Percentiles rank a stretch among this genome's conserved stretches.
Evolutionary conservation across 2,888 invertebrate species (phyloP).

Genomic region (Venustoraphidia nigricollis): DNA sequence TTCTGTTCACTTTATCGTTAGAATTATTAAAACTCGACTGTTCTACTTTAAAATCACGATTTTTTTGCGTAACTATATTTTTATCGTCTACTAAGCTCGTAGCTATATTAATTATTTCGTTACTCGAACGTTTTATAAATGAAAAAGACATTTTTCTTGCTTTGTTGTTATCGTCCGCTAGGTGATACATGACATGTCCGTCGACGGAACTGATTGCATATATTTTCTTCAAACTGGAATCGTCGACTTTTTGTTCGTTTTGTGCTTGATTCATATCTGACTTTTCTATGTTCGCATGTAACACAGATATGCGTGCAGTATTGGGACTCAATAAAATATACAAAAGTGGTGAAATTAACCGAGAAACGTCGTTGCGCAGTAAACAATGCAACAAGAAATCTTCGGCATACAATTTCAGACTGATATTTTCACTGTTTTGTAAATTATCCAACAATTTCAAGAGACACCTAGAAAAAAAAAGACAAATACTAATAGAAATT

Average conservation of each 20-base stretch:
- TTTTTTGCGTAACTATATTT: slow-evolving; percentile 24
- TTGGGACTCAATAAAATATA: slow-evolving; percentile 60
- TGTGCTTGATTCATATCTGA: slow-evolving; percentile 20
- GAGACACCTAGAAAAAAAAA: slow-evolving; percentile 40
- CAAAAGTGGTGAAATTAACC: slow-evolving; percentile 63
- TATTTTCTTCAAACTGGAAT: slow-evolving; percentile 37
- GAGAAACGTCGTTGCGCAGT: slow-evolving; percentile 58
- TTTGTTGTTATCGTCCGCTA: slow-evolving; percentile 29
- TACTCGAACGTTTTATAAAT: slow-evolving; percentile 21
- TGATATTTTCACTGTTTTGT: slow-evolving; percentile 36
- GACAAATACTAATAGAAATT: no score
- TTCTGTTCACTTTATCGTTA: slow-evolving; percentile 15
- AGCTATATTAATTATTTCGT: slow-evolving; percentile 23
- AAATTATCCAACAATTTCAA: slow-evolving; percentile 58
- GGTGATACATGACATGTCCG: slow-evolving; percentile 56
- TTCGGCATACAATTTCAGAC: slow-evolving; percentile 46
- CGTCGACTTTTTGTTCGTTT: slow-evolving; percentile 20
- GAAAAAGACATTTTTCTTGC: slow-evolving; percentile 25
- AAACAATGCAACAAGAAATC: slow-evolving; percentile 63
- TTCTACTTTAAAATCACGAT: slow-evolving; percentile 24
- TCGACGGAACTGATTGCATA: slow-evolving; percentile 72
- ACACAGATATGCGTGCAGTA: slow-evolving; percentile 68
- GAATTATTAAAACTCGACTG: slow-evolving; percentile 10
- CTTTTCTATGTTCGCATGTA: slow-evolving; percentile 44
- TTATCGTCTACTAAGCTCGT: slow-evolving; percentile 25